A percentile compares a stretch with the other conserved stretches of the same genome.
Evolutionary conservation across 30 jellyfish, hydroid and myxozoan species (phyloP).

Genomic region (Aurelia coerulea): DNA sequence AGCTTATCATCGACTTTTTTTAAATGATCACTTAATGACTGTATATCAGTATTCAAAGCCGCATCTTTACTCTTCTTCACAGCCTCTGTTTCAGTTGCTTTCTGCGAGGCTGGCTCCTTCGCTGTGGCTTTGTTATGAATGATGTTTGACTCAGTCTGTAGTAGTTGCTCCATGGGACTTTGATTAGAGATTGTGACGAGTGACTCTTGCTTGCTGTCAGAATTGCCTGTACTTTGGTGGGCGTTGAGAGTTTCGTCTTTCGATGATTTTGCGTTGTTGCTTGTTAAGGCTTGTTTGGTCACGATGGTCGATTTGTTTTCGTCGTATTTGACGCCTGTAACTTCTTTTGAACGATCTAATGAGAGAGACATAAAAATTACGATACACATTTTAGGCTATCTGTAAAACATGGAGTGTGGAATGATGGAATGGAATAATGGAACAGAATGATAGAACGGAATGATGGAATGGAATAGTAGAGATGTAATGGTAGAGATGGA

Average conservation of each 20-base stretch:
- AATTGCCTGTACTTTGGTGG: neutral
- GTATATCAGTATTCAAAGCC: constrained; percentile 70
- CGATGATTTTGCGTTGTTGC: constrained; percentile 57
- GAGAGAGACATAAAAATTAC: neutral
- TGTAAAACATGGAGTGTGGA: too few relatives aligned
- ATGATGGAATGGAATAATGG: too few relatives aligned
- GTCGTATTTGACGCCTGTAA: constrained; percentile 67
- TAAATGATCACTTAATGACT: constrained; percentile 83
- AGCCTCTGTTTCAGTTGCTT: constrained; percentile 39
- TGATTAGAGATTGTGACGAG: constrained; percentile 79
- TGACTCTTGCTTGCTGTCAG: constrained; percentile 64
- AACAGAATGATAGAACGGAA: too few relatives aligned
- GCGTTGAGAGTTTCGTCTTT: constrained; percentile 50
- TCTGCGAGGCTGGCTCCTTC: constrained; percentile 60
- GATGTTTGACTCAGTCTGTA: constrained; percentile 70
- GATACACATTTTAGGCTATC: neutral
- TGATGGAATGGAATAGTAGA: too few relatives aligned
- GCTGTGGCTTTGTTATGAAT: constrained; percentile 60
- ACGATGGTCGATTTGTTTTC: constrained; percentile 80
- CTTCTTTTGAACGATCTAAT: constrained; percentile 27
- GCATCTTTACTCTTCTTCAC: constrained; percentile 54
- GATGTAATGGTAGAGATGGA: too few relatives aligned
- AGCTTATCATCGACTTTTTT: constrained; percentile 78
- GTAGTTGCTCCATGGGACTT: constrained; percentile 86
- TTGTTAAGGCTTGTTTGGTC: constrained; percentile 79